Base-by-base conservation (phyloP, 2,888 invertebrate species). In the Catocala nupta region DNA sequence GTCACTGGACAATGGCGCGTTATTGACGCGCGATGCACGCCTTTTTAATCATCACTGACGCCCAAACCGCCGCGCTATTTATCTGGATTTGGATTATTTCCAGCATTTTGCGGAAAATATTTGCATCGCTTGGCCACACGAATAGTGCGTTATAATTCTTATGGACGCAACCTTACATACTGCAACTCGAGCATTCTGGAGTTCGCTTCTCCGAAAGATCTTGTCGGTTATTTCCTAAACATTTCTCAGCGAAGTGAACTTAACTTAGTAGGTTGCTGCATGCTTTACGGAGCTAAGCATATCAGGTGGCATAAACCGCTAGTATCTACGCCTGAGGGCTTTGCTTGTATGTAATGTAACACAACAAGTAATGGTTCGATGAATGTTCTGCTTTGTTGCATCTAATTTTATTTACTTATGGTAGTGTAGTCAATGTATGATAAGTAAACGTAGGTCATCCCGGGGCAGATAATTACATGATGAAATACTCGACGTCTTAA, bases 1-100 rank as follows among this genome's bases (percentile, higher is more conserved):
- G 74, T 77, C 72, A 71, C 59, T 55, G 33, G 36, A 73, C 78
- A 73, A 75, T 68, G 64, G 65, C 58, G 33, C 55, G 51, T 53
- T 16, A 57, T 58, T 50, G 55, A 58, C 55, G 60, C 58, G 56
- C 49, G 57, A 62, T 64, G 60, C 64, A 59, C 50, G 64, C 55
- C 59, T 57, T 60, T 68, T 71, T 62, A 60, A 77, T 75, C 63
- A 59, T 53, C 55, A 60, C 63, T 49, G 56, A 42, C 54, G 51
- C 48, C 55, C 61, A 57, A 53, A 65, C 53, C 50, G 12, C 9
- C 12, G n/a, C 16, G 47, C 52, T 43, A 47, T 49, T 45, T 53
- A 51, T 52, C 33, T 12, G 34, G 12, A 0, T 42, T 8, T 33
- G 48, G 10, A 47, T 43, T 45, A 68, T 49, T 48, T 51, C 16